A percentile compares a stretch with the other conserved stretches of the same genome.
Evolutionary conservation across 2,888 invertebrate genomes (phyloP).

Genomic region (Ceriagrion tenellum): DNA sequence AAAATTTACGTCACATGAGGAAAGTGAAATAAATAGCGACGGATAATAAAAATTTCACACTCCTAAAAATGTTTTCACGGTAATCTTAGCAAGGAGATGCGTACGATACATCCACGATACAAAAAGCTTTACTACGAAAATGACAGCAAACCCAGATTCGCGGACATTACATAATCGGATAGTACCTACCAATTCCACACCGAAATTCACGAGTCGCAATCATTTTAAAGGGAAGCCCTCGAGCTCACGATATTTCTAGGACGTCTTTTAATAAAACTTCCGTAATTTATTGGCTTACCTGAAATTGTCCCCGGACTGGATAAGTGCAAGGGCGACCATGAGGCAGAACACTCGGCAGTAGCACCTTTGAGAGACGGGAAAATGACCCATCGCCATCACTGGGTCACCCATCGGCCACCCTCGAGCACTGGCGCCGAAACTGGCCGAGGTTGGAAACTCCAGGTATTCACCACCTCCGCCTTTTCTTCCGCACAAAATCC

Average conservation of each 20-base stretch:
- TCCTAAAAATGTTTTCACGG: neutral
- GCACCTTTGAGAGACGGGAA: conserved; percentile 53
- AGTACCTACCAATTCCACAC: neutral
- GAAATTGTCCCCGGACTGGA: conserved; percentile 69
- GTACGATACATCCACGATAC: neutral
- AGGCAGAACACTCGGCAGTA: conserved; percentile 69
- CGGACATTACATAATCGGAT: neutral
- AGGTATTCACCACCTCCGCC: conserved; percentile 15
- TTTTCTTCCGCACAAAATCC: conserved; percentile 38
- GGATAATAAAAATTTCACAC: neutral
- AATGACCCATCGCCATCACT: conserved; percentile 56
- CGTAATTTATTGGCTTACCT: conserved; percentile 63
- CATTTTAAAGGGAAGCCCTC: neutral
- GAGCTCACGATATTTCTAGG: neutral
- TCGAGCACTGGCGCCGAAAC: conserved; percentile 1
- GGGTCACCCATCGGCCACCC: conserved; percentile 62
- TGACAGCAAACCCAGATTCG: neutral
- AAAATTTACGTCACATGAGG: neutral
- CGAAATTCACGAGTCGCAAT: neutral
- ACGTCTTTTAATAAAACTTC: neutral
- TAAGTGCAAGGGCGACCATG: conserved; percentile 68
- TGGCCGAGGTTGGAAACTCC: neutral
- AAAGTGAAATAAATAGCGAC: neutral
- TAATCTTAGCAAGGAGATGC: neutral
- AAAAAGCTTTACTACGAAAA: neutral